These are phyloP conservation scores for Polydrusus tereticollis DNA, from an alignment of 2,888 invertebrate genomes.

Conservation along the genomic window DNA sequence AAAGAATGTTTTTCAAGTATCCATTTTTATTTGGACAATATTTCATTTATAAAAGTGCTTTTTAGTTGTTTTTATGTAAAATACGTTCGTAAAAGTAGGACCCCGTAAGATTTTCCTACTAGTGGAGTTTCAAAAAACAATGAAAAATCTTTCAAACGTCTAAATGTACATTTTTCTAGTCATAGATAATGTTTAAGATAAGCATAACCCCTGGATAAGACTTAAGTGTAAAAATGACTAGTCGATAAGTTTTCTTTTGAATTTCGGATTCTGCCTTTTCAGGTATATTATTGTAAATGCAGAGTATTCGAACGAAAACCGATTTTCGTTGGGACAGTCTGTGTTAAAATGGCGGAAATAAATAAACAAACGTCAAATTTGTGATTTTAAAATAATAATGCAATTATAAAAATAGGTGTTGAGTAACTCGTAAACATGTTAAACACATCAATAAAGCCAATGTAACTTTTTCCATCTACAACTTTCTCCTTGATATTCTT, in stretches of 20 bases:
- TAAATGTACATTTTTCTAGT: constrained; percentile 58
- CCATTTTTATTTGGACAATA: constrained; percentile 27
- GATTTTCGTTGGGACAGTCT: constrained; percentile 6
- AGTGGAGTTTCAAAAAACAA: constrained; percentile 21
- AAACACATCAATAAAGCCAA: background rate
- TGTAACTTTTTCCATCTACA: background rate
- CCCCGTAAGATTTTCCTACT: constrained; percentile 18
- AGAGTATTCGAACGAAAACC: background rate
- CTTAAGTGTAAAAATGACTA: constrained; percentile 30
- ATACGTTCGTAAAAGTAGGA: constrained; percentile 57
- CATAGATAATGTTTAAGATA: constrained; percentile 54
- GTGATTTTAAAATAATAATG: constrained; percentile 54
- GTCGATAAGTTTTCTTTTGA: constrained; percentile 7
- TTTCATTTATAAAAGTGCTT: constrained; percentile 42
- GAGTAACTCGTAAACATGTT: constrained; percentile 7
- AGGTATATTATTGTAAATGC: constrained; percentile 40
- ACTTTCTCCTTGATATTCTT: background rate
- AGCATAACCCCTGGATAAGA: constrained; percentile 48
- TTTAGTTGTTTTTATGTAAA: constrained; percentile 57
- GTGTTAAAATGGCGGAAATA: constrained; percentile 22
- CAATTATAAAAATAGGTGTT: constrained; percentile 24
- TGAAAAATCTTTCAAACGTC: constrained; percentile 22
- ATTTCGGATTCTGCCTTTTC: constrained; percentile 39
- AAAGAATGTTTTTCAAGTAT: constrained; percentile 54
- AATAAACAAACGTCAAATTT: constrained; percentile 57